Evolutionary conservation across 2,888 invertebrate genomes (phyloP).

Genomic region (Pseudolycoriella hygida): DNA sequence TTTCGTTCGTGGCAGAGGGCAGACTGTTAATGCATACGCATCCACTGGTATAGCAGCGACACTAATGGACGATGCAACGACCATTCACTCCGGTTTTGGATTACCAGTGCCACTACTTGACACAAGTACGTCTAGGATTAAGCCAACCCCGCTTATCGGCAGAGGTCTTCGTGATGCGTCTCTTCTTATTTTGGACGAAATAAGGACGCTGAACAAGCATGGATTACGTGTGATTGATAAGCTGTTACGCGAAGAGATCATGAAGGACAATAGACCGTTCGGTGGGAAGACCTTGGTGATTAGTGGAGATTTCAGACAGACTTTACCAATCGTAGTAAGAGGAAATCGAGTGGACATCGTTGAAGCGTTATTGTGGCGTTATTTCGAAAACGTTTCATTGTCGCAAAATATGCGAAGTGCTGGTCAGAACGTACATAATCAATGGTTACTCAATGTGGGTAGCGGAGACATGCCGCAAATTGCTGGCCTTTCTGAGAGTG

Average conservation of each 20-base stretch:
- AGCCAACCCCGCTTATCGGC: neutral
- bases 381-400: neutral
- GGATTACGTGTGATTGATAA: neutral
- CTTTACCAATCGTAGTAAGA: neutral
- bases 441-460: too few species aligned
- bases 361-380: neutral
- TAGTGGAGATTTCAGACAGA: neutral
- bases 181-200: neutral
- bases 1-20: neutral
- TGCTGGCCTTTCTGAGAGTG: too few species aligned
- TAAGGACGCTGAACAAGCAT: neutral
- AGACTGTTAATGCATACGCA: too few species aligned
- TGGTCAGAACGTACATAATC: too few species aligned
- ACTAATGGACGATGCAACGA: too few species aligned
- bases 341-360: neutral
- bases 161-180: neutral
- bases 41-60: too few species aligned
- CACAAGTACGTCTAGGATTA: neutral
- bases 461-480: too few species aligned
- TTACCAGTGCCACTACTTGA: neutral
- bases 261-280: neutral
- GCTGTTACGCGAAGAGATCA: neutral
- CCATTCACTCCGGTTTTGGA: neutral
- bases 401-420: neutral
- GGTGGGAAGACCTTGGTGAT: neutral